Evolutionary conservation across 2,888 invertebrate genomes (phyloP).

Genomic region (Scrobipalpa atriplicella): DNA sequence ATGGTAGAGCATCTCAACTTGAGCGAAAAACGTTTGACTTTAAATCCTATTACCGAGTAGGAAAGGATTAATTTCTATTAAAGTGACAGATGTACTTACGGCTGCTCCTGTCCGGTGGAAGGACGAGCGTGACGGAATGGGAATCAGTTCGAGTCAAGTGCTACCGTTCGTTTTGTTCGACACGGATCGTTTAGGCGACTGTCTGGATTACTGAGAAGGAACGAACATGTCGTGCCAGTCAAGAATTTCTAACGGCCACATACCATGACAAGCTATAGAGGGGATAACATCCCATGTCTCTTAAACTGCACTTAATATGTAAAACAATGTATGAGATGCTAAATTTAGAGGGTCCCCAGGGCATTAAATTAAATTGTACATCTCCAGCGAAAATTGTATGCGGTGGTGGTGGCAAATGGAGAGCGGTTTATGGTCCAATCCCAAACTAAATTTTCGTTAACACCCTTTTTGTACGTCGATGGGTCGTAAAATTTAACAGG

Average conservation of each 20-base stretch:
- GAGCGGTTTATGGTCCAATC: slow-evolving; percentile 49
- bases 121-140: slow-evolving; percentile 53
- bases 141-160: slow-evolving; percentile 54
- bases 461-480: slow-evolving; percentile 35
- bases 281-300: slow-evolving; percentile 3
- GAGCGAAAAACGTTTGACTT: slow-evolving; percentile 38
- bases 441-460: slow-evolving; percentile 41
- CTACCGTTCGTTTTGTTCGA: slow-evolving; percentile 48
- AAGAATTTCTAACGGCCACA: slow-evolving; percentile 16
- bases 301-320: slow-evolving; percentile 46
- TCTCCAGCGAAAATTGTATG: slow-evolving; percentile 48
- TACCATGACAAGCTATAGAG: not conserved
- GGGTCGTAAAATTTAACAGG: slow-evolving; percentile 33
- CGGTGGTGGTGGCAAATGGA: slow-evolving; percentile 45
- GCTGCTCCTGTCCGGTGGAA: slow-evolving; percentile 24
- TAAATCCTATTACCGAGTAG: slow-evolving; percentile 38
- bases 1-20: slow-evolving; percentile 47
- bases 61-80: slow-evolving; percentile 27
- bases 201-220: slow-evolving; percentile 28
- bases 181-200: slow-evolving; percentile 46
- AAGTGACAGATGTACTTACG: slow-evolving; percentile 27
- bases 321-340: slow-evolving; percentile 54
- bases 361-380: slow-evolving; percentile 50
- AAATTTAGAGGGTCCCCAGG: slow-evolving; percentile 39
- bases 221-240: slow-evolving; percentile 17